Conservation (phyloP, 1,140 invertebrate species). For the Carposina sasakii region DNA sequence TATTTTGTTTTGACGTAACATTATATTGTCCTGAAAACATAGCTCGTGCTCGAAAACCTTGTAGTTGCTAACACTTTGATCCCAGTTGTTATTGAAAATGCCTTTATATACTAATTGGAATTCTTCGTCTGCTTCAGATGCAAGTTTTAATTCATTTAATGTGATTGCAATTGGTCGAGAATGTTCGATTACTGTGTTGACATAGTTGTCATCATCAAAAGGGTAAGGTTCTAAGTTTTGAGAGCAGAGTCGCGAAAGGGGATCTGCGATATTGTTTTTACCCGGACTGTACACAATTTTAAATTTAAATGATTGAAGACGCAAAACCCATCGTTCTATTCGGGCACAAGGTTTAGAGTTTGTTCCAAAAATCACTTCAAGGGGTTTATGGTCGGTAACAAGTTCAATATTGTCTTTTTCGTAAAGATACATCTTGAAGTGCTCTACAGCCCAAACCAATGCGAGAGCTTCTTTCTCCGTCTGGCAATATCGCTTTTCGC, state of each 20-base stretch:
- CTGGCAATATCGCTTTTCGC: not conserved
- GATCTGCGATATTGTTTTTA: conserved; percentile 11
- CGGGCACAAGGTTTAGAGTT: conserved; percentile 25
- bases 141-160: not conserved
- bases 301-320: conserved; percentile 2
- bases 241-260: conserved; percentile 1
- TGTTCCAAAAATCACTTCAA: conserved; percentile 3
- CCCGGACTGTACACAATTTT: conserved; percentile 9
- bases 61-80: not conserved
- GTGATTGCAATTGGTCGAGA: not conserved
- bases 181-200: conserved; percentile 4
- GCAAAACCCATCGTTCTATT: conserved; percentile 23
- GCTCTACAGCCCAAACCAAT: conserved; percentile 11
- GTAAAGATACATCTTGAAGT: conserved; percentile 17
- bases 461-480: conserved; percentile 1
- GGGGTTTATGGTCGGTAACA: conserved; percentile 32
- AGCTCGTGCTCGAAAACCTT: conserved; percentile 2
- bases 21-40: not conserved
- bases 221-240: not conserved
- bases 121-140: not conserved
- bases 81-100: not conserved
- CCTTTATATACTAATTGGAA: not conserved
- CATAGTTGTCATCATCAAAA: conserved; percentile 2
- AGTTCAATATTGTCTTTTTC: conserved; percentile 32
- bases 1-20: conserved; percentile 12